Base-by-base conservation (phyloP, 1,140 invertebrate genomes). In the Cherax destructor region DNA sequence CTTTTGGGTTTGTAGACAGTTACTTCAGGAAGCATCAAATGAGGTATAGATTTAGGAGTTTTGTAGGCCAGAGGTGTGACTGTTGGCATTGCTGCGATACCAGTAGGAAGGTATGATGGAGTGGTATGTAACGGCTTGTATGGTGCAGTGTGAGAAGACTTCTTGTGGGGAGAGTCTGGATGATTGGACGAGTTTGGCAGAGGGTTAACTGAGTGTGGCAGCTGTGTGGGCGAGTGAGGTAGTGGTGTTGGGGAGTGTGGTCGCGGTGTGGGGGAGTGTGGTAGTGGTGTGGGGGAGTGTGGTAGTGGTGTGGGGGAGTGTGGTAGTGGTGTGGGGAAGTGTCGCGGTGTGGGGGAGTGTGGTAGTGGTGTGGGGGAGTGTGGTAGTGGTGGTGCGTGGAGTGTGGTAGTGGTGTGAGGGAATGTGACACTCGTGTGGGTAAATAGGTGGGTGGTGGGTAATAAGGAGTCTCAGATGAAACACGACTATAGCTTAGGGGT, bases 1-100 rank as follows among this genome's bases (percentile, higher is more conserved):
- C 59, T 72, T 7, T 80, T 80, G 3, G 89, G 89, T 18, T 85
- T 91, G 24, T 91, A 86, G 49, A 83, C 86, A 9, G 89, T 91
- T 13, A 91, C 83, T 41, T 91, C 89, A 5, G 83, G 89, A 16
- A 91, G 89, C 41, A 72, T 91, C 9, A 84, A 30, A 18, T 83
- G 89, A 5, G 59, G 13, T 49, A 77, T 52, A 3, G 59, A 47
- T 3, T 50, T 76, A 24, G 72, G 69, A 30, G 30, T 76, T 30
- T 52, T 47, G 47, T 72, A 76, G 10, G 69, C 69, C 11, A 24
- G 49, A 9, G 83, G 47, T 5, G 69, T 86, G 10, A 76, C 50
- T 24, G 72, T 41, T n/a, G 77, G 86, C 10, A 30, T 24, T 7
- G 86, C n/a, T 74, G 65, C 24, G 30, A 56, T 72, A 49, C 59